Base-by-base conservation (phyloP, 1,140 invertebrate genomes). In the Octopus sinensis region DNA sequence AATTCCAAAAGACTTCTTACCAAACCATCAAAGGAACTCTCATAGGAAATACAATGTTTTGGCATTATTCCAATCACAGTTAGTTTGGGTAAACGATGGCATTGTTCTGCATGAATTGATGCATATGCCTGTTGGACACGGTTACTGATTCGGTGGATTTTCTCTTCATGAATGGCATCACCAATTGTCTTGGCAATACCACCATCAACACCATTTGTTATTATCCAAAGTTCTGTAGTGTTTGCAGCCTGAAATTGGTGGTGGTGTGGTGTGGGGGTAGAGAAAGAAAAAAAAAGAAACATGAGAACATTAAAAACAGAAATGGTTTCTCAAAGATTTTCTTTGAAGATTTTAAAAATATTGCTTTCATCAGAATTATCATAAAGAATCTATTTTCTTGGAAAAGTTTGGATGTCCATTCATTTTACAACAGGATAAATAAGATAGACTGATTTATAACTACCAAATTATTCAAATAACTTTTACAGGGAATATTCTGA, bases 161-260 rank as follows among this genome's bases (percentile, higher is more conserved):
- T 85, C 81, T 91, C 90, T 80, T 88, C 85, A 17, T 80, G 54
- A 1, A 91, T 86, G 17, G 90, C 89, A 79, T 92, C 90, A 0
- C 91, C 91, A 71, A 92, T 88, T 30, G 90, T 82, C 82, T 90
- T 88, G 6, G 88, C 85, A 4, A 91, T 84, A 0, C 89, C 90
- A 52, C 83, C 81, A 83, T 91, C 89, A 10, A 90, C 71, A 7
- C 91, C 91, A 83, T 90, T 89, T 0, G 91, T 91, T 9, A 91
- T 77, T n/a, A 92, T 90, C 91, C 91, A 92, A 89, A 91, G 91
- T 76, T 89, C 87, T 23, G 91, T 91, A 17, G 90, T 87, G 77
- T 91, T 90, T 6, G 91, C 90, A 54, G 86, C 86, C 88, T 89
- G 79, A 10, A 82, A 62, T 43, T 43, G 30, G 30, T 43, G 30